Evolutionary conservation across 1,140 invertebrate genomes (phyloP), one percentile per base, ranked within the genome.

Genomic region (Eufriesea mexicana): DNA sequence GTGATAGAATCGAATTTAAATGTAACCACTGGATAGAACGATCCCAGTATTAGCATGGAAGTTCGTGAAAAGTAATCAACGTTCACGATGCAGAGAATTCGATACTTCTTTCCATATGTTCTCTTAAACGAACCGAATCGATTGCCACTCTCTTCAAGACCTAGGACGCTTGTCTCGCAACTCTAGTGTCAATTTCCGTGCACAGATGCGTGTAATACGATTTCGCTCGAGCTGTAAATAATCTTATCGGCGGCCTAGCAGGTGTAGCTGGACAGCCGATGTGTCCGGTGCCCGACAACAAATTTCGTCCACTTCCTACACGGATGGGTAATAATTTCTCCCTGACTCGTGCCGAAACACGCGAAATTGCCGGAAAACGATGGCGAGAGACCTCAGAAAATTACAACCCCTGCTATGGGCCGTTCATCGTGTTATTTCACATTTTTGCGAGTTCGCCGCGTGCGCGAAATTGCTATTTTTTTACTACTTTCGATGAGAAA

Each of bases 151-250:
- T 71, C 61, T 79, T 88, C 61, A 57, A 59, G 70, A 84, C 51
- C 51, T n/a, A 70, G 54, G 9, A 78, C n/a, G n/a, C 8, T 75
- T 54, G 78, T 51, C 67, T 54, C 54, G 49, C 28, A 75, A 66
- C 73, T 45, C 75, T 54, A 45, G 55, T 71, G 59, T 71, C 86
- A 88, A 82, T 88, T 79, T 79, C 79, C 79, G 79, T 20, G 86
- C 86, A 83, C 86, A 79, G 83, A 87, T 81, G 86, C 87, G 87
- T 83, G 83, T 88, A 88, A 88, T 76, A 82, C 86, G 86, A 88
- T 88, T 88, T 79, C 64, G 78, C 61, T 74, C 75, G 57, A 62
- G 72, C 64, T 89, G 84, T 89, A 89, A 89, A 89, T 89, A 86
- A 89, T 89, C 84, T 89, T 85, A 89, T 86, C 87, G 76, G 54